Percentiles rank a stretch among this genome's conserved stretches.
Conservation (phyloP, 2,113 vertebrate genomes). For the Carassius carassius region DNA sequence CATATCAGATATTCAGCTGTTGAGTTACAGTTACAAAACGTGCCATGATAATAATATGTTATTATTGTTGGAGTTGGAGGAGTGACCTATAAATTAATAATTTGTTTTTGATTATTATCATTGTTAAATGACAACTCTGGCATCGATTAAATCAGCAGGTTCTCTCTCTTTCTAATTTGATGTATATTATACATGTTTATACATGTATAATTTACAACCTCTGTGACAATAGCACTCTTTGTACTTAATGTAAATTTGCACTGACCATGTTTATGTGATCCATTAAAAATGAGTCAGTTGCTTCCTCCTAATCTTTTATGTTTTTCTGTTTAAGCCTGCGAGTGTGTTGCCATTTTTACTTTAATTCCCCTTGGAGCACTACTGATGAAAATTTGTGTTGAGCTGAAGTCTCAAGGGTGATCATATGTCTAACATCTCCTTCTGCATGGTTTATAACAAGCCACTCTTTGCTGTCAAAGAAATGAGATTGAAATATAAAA, state of each 20-base stretch:
- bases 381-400: constrained; percentile 12
- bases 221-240: not conserved
- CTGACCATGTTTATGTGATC: not conserved
- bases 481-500: constrained; percentile 17
- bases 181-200: not conserved
- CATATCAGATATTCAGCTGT: not conserved
- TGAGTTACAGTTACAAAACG: not conserved
- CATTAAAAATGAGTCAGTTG: not conserved
- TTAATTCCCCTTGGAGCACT: not conserved
- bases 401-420: constrained; percentile 16
- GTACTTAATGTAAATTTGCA: constrained; percentile 8
- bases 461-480: not conserved
- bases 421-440: constrained; percentile 12
- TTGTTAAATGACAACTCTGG: not conserved
- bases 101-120: not conserved
- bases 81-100: not conserved
- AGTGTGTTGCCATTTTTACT: not conserved
- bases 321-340: not conserved
- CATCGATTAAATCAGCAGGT: not conserved
- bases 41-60: not conserved
- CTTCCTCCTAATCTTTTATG: not conserved
- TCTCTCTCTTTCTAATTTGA: not conserved
- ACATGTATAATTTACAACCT: not conserved
- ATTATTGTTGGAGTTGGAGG: not conserved
- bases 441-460: constrained; percentile 30